These are phyloP conservation scores for Azorinus chamasolen DNA, from an alignment of 2,888 invertebrate genomes.

Conservation along the genomic window DNA sequence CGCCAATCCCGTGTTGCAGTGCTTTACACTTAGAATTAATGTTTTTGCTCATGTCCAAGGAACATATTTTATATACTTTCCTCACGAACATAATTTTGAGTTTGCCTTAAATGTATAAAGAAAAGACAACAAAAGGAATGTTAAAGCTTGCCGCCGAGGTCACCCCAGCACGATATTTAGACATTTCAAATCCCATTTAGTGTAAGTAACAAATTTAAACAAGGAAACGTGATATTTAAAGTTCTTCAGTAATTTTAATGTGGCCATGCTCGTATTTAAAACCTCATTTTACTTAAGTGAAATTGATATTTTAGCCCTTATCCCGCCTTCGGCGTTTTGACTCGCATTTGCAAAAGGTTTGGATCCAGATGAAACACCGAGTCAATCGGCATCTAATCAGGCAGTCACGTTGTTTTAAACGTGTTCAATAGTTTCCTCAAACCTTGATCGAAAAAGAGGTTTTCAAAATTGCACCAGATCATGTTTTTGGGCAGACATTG, in stretches of 20 bases:
- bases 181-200: slow-evolving; percentile 43
- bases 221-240: slow-evolving; percentile 43
- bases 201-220: slow-evolving; percentile 25
- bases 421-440: no score
- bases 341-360: no score
- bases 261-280: slow-evolving; percentile 45
- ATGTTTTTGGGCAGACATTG: no score
- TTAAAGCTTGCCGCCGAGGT: slow-evolving; percentile 8
- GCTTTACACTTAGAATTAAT: slow-evolving; percentile 35
- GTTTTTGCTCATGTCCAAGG: slow-evolving; percentile 17
- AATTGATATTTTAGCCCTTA: slow-evolving; percentile 53
- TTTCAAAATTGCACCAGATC: no score
- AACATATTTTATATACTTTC: slow-evolving; percentile 42
- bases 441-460: no score
- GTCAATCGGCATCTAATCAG: no score
- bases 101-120: slow-evolving; percentile 8
- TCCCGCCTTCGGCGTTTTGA: no score
- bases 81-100: slow-evolving; percentile 45
- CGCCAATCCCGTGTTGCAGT: slow-evolving; percentile 25
- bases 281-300: slow-evolving; percentile 41
- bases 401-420: no score
- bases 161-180: slow-evolving; percentile 33
- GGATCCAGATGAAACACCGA: no score
- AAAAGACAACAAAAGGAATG: slow-evolving; percentile 21
- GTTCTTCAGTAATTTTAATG: slow-evolving; percentile 29